Base-by-base conservation (phyloP, 2,113 vertebrate genomes). In the Dromiciops gliroides region DNA sequence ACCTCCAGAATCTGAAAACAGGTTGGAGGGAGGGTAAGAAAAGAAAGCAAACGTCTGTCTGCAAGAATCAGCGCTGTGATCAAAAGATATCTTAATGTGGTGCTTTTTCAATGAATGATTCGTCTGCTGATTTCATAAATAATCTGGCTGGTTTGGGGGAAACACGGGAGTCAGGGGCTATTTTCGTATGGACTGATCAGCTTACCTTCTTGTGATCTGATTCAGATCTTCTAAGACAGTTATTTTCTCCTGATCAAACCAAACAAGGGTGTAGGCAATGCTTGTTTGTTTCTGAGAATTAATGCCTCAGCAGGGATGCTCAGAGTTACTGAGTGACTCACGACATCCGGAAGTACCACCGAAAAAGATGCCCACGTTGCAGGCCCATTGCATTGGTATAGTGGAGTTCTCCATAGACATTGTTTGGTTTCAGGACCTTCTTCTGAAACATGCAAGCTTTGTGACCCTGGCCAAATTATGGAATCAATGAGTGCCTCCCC, bases 1-100 rank as follows among this genome's bases (percentile, higher is more conserved):
- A 0, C 50, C 48, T 47, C 19, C 93, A 90, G 88, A 96, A 88
- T 53, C 44, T 52, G 48, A 96, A 93, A 96, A 75, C 94, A 96
- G 37, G 50, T 95, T 97, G 95, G 31, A 16, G 67, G 37, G 67
- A 14, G 8, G 67, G 37, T 22, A 4, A 44, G 44, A n/a, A 75
- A 19, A 37, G 60, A 56, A 12, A 3, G 67, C 7, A 26, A 83
- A 16, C 0, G 44, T 94, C 95, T 96, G 89, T 31, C n/a, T 94
- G 23, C 91, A 89, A 88, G 90, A 93, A 94, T 95, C 94, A 56
- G 47, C 56, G 8, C 26, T 52, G 93, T 94, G 94, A 95, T 94
- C 88, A 95, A 93, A 94, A 24, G 5, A 83, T 50, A 5, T 95
- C 51, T 95, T 50, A 67, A n/a, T 53, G 94, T 94, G 95, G 94